phyloP scores from a whole-genome alignment of 1,140 invertebrate genomes.

The Euura lappo region DNA sequence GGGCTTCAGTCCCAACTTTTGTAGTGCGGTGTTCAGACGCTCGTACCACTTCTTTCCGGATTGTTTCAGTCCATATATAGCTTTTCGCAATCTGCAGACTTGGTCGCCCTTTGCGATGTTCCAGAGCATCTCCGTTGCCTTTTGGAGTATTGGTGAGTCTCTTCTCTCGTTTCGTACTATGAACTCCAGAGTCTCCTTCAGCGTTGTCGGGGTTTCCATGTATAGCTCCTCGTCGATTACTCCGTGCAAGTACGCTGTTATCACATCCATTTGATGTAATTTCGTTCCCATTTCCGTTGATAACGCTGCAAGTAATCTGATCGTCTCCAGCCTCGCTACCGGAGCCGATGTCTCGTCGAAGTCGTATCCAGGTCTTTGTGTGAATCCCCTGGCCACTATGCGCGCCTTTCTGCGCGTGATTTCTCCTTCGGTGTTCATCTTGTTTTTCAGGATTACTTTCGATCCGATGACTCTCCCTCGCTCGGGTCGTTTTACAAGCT shows the following conservation, averaged over 20 bases:
- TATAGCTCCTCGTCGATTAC: constrained; percentile 33
- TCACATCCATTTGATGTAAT: constrained; percentile 10
- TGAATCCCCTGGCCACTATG: constrained; percentile 25
- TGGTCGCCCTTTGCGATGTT: constrained; percentile 17
- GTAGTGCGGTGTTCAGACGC: constrained; percentile 23
- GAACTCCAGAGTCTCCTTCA: constrained; percentile 63
- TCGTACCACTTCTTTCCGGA: constrained; percentile 38
- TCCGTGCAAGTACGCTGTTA: constrained; percentile 31
- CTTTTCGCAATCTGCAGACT: constrained; percentile 31
- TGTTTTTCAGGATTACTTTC: constrained; percentile 35
- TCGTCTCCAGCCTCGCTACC: constrained; percentile 15
- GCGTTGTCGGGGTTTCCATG: constrained; percentile 34
- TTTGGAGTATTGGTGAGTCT: constrained; percentile 14
- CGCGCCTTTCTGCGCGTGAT: constrained; percentile 20
- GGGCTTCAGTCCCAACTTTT: constrained; percentile 21
- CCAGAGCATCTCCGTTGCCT: constrained; percentile 15
- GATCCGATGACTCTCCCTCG: constrained; percentile 32
- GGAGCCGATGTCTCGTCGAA: constrained; percentile 27
- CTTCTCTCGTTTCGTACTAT: constrained; percentile 65
- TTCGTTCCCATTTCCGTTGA: not conserved
- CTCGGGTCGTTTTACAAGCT: constrained; percentile 36
- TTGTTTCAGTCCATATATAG: constrained; percentile 44
- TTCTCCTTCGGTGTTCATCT: constrained; percentile 16
- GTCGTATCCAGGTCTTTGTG: constrained; percentile 25
- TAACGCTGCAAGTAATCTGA: constrained; percentile 11